Evolutionary conservation across 2,888 invertebrate species (phyloP).

Genomic region (Danaus chrysippus): DNA sequence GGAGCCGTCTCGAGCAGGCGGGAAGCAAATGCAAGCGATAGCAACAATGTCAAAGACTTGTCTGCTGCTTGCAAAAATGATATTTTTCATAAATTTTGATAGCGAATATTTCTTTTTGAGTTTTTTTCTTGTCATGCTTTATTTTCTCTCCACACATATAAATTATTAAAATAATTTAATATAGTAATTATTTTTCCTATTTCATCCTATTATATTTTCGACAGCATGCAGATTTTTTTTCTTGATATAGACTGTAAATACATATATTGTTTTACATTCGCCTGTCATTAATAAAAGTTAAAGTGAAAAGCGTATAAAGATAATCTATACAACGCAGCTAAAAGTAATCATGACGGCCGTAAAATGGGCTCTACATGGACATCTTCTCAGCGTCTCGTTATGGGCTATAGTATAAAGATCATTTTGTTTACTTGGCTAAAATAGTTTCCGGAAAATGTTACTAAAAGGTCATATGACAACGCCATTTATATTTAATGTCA

Average conservation of each 20-base stretch:
- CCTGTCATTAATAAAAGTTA: too few relatives aligned
- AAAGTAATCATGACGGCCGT: neutral
- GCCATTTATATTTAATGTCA: constrained; percentile 5
- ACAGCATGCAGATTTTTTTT: too few relatives aligned
- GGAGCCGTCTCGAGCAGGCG: constrained; percentile 17
- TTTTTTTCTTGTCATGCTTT: neutral
- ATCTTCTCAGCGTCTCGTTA: neutral
- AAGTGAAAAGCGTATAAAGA: too few relatives aligned
- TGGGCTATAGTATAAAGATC: neutral
- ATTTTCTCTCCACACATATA: neutral
- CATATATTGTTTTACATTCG: too few relatives aligned
- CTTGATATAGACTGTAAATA: too few relatives aligned
- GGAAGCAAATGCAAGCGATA: constrained; percentile 26
- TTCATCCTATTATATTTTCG: too few relatives aligned
- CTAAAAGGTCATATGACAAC: neutral
- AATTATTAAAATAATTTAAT: too few relatives aligned
- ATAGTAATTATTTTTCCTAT: too few relatives aligned
- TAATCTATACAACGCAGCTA: too few relatives aligned
- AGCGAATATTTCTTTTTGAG: neutral
- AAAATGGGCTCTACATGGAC: neutral
- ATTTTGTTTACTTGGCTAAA: constrained; percentile 3
- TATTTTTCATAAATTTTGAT: constrained; percentile 13
- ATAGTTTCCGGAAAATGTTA: constrained; percentile 4
- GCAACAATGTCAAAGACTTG: constrained; percentile 25
- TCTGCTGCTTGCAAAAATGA: constrained; percentile 18